Conservation (phyloP, 2,113 vertebrate genomes). For the Halcyon malimbica region DNA sequence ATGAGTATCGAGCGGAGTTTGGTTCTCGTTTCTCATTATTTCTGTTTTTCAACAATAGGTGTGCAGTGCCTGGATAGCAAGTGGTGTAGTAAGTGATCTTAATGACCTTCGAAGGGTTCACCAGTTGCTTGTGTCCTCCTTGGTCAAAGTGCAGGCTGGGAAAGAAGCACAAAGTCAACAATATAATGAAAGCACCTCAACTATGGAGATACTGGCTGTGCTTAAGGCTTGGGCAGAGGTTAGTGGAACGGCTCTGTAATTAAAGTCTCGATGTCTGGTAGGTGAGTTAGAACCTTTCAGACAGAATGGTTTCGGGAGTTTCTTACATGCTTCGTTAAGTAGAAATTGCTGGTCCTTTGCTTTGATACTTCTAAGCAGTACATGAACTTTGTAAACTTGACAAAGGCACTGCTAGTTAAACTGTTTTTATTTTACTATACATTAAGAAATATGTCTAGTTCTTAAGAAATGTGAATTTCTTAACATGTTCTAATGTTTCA, state of each 20-base stretch:
- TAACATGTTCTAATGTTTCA: background rate
- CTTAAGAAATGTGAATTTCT: background rate
- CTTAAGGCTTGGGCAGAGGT: conserved; percentile 96
- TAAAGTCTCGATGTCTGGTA: background rate
- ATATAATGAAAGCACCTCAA: conserved; percentile 89
- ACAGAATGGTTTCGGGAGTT: background rate
- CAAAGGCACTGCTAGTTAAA: background rate
- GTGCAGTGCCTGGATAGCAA: conserved; percentile 94
- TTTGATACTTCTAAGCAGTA: background rate
- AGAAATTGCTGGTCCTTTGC: background rate
- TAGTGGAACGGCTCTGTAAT: background rate
- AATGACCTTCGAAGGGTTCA: conserved; percentile 90
- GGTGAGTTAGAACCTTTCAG: background rate
- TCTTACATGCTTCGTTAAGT: background rate
- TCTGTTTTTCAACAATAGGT: conserved; percentile 78
- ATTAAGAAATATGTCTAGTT: background rate
- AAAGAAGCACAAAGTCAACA: conserved; percentile 81
- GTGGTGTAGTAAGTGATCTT: conserved; percentile 89
- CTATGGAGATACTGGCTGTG: conserved; percentile 93
- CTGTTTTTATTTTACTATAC: background rate
- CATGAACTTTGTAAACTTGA: background rate
- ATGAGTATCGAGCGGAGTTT: background rate
- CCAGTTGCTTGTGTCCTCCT: conserved; percentile 88
- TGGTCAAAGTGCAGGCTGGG: conserved; percentile 87
- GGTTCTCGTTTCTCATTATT: background rate